Evolutionary conservation across 2,888 invertebrate species (phyloP).

Genomic region (Philhelius pedissequus): DNA sequence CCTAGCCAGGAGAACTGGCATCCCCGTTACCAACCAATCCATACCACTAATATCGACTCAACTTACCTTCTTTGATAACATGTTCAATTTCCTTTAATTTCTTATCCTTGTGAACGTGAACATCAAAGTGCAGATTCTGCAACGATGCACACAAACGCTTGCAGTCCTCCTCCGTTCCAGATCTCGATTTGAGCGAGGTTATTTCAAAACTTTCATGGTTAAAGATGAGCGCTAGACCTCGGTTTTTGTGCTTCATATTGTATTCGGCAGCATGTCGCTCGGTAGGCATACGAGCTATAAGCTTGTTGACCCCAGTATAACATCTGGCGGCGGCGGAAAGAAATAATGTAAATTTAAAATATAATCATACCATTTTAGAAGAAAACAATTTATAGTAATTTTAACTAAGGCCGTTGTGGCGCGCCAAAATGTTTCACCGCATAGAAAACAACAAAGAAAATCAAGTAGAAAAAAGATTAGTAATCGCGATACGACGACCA

Average conservation of each 20-base stretch:
- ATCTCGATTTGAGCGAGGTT: constrained; percentile 84
- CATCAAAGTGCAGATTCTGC: constrained; percentile 85
- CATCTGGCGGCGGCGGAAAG: constrained; percentile 4
- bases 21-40: neutral
- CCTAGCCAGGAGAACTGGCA: too few species aligned
- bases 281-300: constrained; percentile 82
- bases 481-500: neutral
- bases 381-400: neutral
- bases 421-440: constrained; percentile 19
- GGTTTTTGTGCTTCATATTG: constrained; percentile 90
- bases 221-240: constrained; percentile 92
- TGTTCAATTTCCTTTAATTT: constrained; percentile 84
- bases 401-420: constrained; percentile 1
- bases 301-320: constrained; percentile 71
- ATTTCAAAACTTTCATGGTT: constrained; percentile 92
- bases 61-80: constrained; percentile 81
- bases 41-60: neutral
- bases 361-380: neutral
- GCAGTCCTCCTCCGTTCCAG: constrained; percentile 93
- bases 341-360: neutral
- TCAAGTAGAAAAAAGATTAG: neutral
- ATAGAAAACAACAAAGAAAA: constrained; percentile 8
- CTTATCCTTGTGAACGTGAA: constrained; percentile 85
- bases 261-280: constrained; percentile 87
- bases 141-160: constrained; percentile 85